These are phyloP conservation scores for Homalodisca vitripennis DNA, from an alignment of 1,140 invertebrate genomes.

Conservation along the genomic window DNA sequence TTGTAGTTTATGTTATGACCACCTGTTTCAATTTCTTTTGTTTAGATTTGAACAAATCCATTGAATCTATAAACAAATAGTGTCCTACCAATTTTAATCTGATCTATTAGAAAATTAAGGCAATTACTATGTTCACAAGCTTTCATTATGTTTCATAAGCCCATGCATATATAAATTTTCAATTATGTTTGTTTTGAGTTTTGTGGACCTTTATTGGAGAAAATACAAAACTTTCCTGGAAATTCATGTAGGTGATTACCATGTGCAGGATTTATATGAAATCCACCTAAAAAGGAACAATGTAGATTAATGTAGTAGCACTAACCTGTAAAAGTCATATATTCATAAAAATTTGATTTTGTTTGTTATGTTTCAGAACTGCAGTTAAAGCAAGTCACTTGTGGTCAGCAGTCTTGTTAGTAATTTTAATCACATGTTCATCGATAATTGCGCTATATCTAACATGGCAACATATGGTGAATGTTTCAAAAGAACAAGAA, in stretches of 20 bases:
- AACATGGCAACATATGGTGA: slow-evolving; percentile 10
- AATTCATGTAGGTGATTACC: not conserved
- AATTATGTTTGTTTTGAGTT: not conserved
- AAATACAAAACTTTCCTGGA: not conserved
- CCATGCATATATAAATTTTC: too few species aligned
- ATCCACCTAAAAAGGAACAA: not conserved
- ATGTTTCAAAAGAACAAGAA: not conserved
- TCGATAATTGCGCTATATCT: slow-evolving; percentile 7
- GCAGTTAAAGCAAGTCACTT: slow-evolving; percentile 10
- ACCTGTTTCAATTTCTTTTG: too few species aligned
- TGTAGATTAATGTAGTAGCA: not conserved
- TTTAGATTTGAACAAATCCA: too few species aligned
- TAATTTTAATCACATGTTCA: slow-evolving; percentile 3
- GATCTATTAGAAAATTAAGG: too few species aligned
- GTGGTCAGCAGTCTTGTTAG: slow-evolving; percentile 9
- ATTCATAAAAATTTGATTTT: not conserved
- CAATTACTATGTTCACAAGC: too few species aligned
- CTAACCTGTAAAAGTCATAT: not conserved
- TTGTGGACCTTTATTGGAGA: not conserved
- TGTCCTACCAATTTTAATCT: too few species aligned
- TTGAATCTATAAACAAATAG: too few species aligned
- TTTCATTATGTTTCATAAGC: too few species aligned
- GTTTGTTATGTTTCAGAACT: slow-evolving; percentile 11
- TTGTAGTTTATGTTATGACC: too few species aligned
- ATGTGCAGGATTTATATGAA: not conserved